Base-by-base conservation (phyloP, 2,888 invertebrate genomes). In the Podotricha telesiphe region DNA sequence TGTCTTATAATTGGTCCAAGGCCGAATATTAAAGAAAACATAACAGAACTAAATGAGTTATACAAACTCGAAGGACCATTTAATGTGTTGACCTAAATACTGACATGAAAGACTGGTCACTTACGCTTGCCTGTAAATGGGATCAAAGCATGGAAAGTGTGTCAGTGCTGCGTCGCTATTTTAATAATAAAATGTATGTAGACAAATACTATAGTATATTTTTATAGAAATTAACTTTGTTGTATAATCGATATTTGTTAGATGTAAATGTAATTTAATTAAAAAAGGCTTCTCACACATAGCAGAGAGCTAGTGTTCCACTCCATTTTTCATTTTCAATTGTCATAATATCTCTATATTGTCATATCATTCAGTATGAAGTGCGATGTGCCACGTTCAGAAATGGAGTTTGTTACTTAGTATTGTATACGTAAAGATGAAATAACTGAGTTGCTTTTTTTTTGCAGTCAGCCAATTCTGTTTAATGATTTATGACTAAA, bases 11-110 rank as follows among this genome's bases (percentile, higher is more conserved):
- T 72, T 68, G 17, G 68, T 40, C 48, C 72, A 72, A 72, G 72
- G 72, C 63, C 66, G 61, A 47, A 45, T 61, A 66, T 70, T 53
- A 70, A 73, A 73, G 56, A 61, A 59, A 67, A 65, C 53, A 19
- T 67, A 71, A n/a, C 66, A 63, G 5, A 58, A 42, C 48, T 34
- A 70, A 70, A 75, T 72, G 69, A 77, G 72, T 65, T 74, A 59
- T 65, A 74, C 61, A 71, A 72, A 62, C 70, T 67, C 61, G 68
- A 65, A 69, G 62, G 56, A 64, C 63, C 63, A 67, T 70, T 67
- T 66, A 73, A 67, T 56, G 67, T 50, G 69, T 45, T 71, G 73
- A 73, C 73, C 73, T 66, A 67, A 70, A 69, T 73, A 70, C 40
- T 66, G 42, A 68, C 73, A 73, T 70, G 70, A 70, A 68, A 66